These are phyloP conservation scores for Solenodon paradoxus DNA, from an alignment of 2,113 vertebrate genomes.

Conservation along the genomic window DNA sequence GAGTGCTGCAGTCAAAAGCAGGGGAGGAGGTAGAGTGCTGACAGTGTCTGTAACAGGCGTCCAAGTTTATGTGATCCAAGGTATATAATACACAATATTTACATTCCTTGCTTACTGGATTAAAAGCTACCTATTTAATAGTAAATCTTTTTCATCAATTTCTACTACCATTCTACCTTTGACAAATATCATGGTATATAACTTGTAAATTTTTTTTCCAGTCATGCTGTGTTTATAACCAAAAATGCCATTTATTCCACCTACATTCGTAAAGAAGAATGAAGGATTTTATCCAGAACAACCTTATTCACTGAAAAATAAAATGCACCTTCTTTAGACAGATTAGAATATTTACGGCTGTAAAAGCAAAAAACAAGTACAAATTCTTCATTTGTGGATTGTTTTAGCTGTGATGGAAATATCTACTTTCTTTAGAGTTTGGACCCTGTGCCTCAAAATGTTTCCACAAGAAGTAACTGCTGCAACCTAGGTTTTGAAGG, in stretches of 20 bases:
- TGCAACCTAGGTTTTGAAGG: conserved; percentile 44
- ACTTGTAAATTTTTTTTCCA: conserved; percentile 1
- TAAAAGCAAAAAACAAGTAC: conserved; percentile 26
- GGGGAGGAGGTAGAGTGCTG: not conserved
- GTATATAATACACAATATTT: not conserved
- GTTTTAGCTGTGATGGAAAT: conserved; percentile 19
- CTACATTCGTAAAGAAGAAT: not conserved
- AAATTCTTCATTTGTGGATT: not conserved
- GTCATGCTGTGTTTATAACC: not conserved
- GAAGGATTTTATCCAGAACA: not conserved
- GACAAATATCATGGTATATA: not conserved
- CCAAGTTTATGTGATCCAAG: not conserved
- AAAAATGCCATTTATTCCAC: not conserved
- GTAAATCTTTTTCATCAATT: not conserved
- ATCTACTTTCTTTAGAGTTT: not conserved
- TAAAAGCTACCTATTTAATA: not conserved
- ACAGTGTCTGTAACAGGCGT: not conserved
- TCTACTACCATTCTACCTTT: not conserved
- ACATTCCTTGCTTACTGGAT: not conserved
- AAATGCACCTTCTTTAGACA: not conserved
- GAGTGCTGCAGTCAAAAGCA: not conserved
- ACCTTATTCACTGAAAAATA: conserved; percentile 5
- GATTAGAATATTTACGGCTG: conserved; percentile 13
- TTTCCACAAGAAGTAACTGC: not conserved
- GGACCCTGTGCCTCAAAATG: not conserved